These are phyloP conservation scores for Metellina segmentata DNA, from an alignment of 2,888 invertebrate species.

Conservation along the genomic window DNA sequence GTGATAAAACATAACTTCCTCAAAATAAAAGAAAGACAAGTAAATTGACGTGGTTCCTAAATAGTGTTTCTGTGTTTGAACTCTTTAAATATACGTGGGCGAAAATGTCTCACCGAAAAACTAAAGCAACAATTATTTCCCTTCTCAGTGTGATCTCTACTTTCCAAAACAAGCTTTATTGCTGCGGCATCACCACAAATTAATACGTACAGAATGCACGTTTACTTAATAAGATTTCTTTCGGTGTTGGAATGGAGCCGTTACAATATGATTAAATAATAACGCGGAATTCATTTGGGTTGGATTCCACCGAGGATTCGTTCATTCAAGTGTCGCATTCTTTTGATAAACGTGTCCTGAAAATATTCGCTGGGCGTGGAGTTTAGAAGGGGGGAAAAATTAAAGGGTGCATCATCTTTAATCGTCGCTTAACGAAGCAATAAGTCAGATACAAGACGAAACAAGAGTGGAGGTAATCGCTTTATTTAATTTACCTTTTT, in stretches of 20 bases:
- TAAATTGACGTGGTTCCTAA: no score
- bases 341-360: neutral
- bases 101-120: no score
- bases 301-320: neutral
- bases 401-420: neutral
- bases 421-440: neutral
- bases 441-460: constrained; percentile 7
- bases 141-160: no score
- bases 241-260: neutral
- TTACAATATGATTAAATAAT: neutral
- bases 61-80: no score
- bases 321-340: neutral
- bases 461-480: constrained; percentile 6
- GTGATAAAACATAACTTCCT: no score
- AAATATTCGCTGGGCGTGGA: neutral
- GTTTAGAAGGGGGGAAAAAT: neutral
- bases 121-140: no score
- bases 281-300: neutral
- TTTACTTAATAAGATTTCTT: neutral
- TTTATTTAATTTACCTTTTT: constrained; percentile 31
- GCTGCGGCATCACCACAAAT: neutral
- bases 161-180: neutral
- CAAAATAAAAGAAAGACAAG: no score
- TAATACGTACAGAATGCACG: neutral
- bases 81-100: no score